Evolutionary conservation across 2,888 invertebrate species (phyloP), one percentile per base, ranked within the genome.

Genomic region (Melanophora roralis): DNA sequence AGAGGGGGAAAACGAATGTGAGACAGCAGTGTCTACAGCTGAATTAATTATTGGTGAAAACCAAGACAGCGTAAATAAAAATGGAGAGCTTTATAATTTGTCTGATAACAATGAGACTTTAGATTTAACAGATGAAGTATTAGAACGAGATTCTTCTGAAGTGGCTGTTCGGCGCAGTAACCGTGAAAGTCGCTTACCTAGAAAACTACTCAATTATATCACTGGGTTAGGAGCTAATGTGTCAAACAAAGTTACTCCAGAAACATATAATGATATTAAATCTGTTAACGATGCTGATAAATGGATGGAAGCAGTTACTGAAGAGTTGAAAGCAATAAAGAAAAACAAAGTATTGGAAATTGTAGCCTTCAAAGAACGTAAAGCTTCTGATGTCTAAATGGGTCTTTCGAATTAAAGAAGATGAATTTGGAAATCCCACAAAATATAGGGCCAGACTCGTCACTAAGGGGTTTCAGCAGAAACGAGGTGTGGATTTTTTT

Each of bases 321-420:
- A 40, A 40, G 40, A 40, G n/a, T n/a, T 40, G 0, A 40, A 40
- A 40, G 1, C 40, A 40, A 40, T 40, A 14, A 4, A 14, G 1
- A 40, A 40, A 40, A 40, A 40, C 14, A 1, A 40, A 40, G 40
- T 40, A 4, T 40, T 12, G 14, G n/a, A 40, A 2, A 40, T 40
- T n/a, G 14, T 40, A 40, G 14, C 2, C 6, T 40, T 14, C 40
- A n/a, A 51, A 51, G 27, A 19, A 32, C 2, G 6, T 16, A 32
- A 55, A 36, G 2, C 55, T 16, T 16, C 7, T 55, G 43, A 55
- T 23, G 34, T 40, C 38, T 51, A 62, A 62, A 68, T 47, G 45
- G 45, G 34, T 62, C 23, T 62, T 62, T 38, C 1, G n/a, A n/a
- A 34, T 32, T 2, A 62, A 45, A 32, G 34, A 34, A 5, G 32